Evolutionary conservation across 2,888 invertebrate genomes (phyloP).

Genomic region (Hecatera dysodea): DNA sequence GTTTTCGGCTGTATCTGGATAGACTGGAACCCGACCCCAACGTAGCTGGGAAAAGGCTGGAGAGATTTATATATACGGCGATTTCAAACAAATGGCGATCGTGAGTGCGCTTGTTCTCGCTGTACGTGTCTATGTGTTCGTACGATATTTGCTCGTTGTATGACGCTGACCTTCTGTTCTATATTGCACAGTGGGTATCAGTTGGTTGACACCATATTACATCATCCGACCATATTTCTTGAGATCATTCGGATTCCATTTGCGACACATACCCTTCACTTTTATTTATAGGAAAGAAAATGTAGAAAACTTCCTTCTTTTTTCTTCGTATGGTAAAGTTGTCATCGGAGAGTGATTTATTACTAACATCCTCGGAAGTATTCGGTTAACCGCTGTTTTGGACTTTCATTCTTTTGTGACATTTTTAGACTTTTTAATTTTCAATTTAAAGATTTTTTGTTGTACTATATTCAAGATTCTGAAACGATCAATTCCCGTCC

Average conservation of each 20-base stretch:
- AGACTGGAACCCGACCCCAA: too few relatives aligned
- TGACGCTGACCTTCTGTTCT: neutral
- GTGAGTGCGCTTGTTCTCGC: neutral
- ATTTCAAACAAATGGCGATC: too few relatives aligned
- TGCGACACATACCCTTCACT: constrained; percentile 48
- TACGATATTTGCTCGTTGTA: neutral
- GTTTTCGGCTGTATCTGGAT: too few relatives aligned
- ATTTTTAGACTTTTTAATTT: neutral
- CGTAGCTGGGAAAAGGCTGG: too few relatives aligned
- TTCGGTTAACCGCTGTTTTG: neutral
- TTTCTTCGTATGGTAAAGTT: constrained; percentile 34
- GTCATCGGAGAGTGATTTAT: constrained; percentile 40
- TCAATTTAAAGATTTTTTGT: too few relatives aligned
- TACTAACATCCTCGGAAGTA: constrained; percentile 4
- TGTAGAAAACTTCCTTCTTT: constrained; percentile 17
- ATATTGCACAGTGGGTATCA: neutral
- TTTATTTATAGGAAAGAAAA: constrained; percentile 49
- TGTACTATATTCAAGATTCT: too few relatives aligned
- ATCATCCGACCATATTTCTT: constrained; percentile 41
- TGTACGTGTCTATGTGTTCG: neutral
- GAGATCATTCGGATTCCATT: constrained; percentile 56
- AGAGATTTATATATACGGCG: too few relatives aligned
- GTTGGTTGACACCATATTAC: constrained; percentile 31
- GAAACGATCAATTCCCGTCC: too few relatives aligned
- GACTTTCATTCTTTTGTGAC: neutral